Conservation (phyloP, 2,888 invertebrate species). For the Flexamia atlantica region DNA sequence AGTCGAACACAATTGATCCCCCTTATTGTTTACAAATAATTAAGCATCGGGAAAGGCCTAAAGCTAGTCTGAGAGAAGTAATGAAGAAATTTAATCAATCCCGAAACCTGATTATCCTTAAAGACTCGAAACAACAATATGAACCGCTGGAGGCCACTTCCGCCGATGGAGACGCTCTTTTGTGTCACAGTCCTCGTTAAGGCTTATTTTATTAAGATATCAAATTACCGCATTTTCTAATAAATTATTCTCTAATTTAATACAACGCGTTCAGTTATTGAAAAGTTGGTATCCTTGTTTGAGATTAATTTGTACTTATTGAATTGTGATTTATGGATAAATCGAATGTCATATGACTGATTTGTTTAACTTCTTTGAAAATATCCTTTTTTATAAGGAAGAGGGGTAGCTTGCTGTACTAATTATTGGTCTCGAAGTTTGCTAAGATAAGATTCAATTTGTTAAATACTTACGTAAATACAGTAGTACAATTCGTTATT, state of each 20-base stretch:
- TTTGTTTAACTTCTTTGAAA: no score
- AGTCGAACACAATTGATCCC: neutral
- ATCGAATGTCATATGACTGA: no score
- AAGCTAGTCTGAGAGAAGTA: neutral
- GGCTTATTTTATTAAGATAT: neutral
- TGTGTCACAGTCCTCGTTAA: constrained; percentile 3
- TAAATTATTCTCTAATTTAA: neutral
- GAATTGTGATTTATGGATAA: no score
- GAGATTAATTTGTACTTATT: no score
- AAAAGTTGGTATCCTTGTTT: no score
- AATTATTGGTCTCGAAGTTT: no score
- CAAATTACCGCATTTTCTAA: neutral
- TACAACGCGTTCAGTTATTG: neutral
- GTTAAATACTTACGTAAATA: no score
- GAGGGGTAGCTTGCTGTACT: no score
- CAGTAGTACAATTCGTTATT: no score
- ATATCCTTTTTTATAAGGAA: no score
- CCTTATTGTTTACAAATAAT: neutral
- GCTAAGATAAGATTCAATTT: no score
- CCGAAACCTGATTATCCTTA: constrained; percentile 3
- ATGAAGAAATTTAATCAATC: constrained; percentile 32
- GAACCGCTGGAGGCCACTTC: neutral
- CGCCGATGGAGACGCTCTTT: neutral
- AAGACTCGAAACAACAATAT: constrained; percentile 10
- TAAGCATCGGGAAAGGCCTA: constrained; percentile 6